Evolutionary conservation across 2,797 vertebrate species (phyloP).

Genomic region (Microhierax caerulescens): DNA sequence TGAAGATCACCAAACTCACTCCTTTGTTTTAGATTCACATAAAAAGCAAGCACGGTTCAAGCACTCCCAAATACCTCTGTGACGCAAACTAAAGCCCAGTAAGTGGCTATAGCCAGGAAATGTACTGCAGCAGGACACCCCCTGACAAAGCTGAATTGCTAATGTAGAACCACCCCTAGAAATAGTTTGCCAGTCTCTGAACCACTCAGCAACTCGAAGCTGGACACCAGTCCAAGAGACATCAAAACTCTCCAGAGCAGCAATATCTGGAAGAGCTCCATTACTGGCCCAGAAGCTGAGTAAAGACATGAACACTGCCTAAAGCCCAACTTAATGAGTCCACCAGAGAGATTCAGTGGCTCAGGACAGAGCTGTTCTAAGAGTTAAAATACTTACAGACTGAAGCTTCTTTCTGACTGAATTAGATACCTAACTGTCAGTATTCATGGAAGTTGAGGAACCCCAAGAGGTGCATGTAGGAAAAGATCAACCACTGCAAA

Average conservation of each 20-base stretch:
- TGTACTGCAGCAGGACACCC: accelerated
- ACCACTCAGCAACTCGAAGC: neutral
- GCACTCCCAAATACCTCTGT: neutral
- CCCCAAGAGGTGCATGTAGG: neutral
- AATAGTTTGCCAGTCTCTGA: neutral
- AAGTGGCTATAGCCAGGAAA: neutral
- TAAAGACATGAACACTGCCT: neutral
- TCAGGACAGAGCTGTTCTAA: neutral
- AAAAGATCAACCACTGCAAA: neutral
- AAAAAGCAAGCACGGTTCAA: neutral
- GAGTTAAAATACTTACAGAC: neutral
- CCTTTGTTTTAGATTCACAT: neutral
- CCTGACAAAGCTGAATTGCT: neutral
- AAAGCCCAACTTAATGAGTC: neutral
- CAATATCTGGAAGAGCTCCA: neutral
- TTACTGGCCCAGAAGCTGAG: neutral
- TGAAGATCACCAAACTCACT: neutral
- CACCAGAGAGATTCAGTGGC: neutral
- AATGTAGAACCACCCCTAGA: neutral
- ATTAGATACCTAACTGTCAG: neutral
- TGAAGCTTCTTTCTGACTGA: neutral
- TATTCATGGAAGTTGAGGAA: neutral
- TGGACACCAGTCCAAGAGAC: neutral
- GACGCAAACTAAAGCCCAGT: neutral
- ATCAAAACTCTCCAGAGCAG: neutral